Conservation (phyloP, 2,888 invertebrate genomes). For the Suillia variegata region DNA sequence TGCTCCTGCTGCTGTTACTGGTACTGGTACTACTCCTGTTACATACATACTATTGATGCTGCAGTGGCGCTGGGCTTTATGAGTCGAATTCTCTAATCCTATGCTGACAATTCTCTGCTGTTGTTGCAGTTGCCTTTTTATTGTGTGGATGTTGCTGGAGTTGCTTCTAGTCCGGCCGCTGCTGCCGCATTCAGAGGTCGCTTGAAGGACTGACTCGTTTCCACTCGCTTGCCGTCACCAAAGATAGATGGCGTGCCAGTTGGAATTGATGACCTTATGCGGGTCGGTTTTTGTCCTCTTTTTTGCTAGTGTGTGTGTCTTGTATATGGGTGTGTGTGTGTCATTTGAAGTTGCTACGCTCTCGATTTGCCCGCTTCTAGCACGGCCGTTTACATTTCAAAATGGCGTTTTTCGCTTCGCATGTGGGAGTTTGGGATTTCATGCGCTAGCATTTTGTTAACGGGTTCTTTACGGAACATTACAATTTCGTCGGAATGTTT, state of each 20-base stretch:
- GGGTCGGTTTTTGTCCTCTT: conserved; percentile 4
- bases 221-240: too few species aligned
- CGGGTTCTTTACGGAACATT: neutral
- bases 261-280: conserved; percentile 52
- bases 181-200: conserved; percentile 37
- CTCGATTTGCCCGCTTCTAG: neutral
- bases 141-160: neutral
- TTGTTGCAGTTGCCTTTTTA: conserved; percentile 5
- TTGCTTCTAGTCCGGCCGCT: conserved; percentile 11
- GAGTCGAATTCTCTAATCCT: conserved; percentile 53
- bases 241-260: conserved; percentile 56
- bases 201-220: conserved; percentile 13
- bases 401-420: conserved; percentile 5
- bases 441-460: conserved; percentile 2
- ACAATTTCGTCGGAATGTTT: neutral
- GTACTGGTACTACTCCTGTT: too few species aligned
- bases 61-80: conserved; percentile 43
- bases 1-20: neutral
- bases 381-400: neutral
- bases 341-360: neutral
- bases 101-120: conserved; percentile 39
- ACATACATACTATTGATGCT: conserved; percentile 1
- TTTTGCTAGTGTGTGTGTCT: neutral
- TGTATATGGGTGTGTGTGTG: neutral
- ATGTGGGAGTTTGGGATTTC: conserved; percentile 1